Evolutionary conservation across 2,113 vertebrate species (phyloP).

Genomic region (Theristicus caerulescens): DNA sequence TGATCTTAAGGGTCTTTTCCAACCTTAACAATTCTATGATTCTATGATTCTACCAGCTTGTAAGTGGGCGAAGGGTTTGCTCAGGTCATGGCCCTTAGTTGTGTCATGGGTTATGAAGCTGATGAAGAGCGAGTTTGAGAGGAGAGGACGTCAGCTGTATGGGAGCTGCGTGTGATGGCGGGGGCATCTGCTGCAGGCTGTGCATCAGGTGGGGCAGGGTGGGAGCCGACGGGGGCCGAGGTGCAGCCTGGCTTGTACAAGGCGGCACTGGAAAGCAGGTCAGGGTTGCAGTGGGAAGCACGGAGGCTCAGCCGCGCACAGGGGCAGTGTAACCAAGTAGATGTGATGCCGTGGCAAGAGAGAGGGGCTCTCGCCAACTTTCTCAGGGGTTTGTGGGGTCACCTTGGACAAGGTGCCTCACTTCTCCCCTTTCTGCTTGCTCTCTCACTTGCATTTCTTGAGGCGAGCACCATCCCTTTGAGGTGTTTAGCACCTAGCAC

Average conservation of each 20-base stretch:
- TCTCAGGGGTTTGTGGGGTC: neutral
- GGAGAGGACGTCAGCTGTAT: neutral
- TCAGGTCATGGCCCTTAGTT: neutral
- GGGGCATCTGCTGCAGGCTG: neutral
- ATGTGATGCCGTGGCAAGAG: neutral
- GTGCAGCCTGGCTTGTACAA: neutral
- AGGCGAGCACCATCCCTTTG: neutral
- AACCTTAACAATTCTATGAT: too few species aligned
- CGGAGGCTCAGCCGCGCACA: neutral
- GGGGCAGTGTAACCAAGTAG: neutral
- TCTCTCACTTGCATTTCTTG: neutral
- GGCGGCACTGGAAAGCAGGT: neutral
- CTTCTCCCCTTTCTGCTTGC: neutral
- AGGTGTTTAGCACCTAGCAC: neutral
- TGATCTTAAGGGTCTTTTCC: too few species aligned
- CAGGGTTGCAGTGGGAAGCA: neutral
- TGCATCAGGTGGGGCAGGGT: neutral
- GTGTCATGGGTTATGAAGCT: neutral
- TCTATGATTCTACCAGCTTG: neutral
- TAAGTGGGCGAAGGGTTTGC: neutral
- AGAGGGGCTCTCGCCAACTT: neutral
- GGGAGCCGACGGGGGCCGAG: neutral
- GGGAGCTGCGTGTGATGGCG: neutral
- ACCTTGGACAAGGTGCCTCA: neutral
- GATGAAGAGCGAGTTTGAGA: neutral